Evolutionary conservation across 2,888 invertebrate genomes (phyloP).

Genomic region (Lasioglossum malachurum): DNA sequence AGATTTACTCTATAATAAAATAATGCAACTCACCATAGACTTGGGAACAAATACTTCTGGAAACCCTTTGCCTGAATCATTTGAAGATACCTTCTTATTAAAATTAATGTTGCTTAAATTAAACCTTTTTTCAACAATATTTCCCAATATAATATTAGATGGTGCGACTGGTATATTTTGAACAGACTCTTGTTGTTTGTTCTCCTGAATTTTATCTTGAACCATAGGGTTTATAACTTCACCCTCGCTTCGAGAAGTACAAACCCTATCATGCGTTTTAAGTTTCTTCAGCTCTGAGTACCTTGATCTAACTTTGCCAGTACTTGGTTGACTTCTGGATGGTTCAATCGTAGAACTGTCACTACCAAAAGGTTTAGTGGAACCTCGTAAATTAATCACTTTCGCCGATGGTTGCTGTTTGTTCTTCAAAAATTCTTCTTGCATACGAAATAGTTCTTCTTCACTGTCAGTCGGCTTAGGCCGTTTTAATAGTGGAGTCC

Average conservation of each 20-base stretch:
- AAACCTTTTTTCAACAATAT: constrained; percentile 80
- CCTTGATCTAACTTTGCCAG: constrained; percentile 70
- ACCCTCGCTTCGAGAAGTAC: constrained; percentile 71
- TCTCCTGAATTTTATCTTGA: constrained; percentile 19
- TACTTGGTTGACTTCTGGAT: neutral
- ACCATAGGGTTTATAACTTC: constrained; percentile 66
- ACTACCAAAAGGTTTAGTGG: constrained; percentile 8
- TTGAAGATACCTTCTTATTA: constrained; percentile 4
- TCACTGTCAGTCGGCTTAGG: constrained; percentile 90
- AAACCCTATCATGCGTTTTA: constrained; percentile 60
- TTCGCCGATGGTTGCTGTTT: constrained; percentile 88
- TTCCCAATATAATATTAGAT: constrained; percentile 77
- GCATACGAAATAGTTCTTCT: constrained; percentile 90
- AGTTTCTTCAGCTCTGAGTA: constrained; percentile 73
- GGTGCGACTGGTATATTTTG: constrained; percentile 66
- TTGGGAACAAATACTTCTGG: constrained; percentile 78
- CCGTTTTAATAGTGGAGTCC: constrained; percentile 82
- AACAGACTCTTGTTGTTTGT: constrained; percentile 58
- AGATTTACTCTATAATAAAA: constrained; percentile 10
- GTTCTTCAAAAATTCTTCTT: constrained; percentile 89
- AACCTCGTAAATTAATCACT: constrained; percentile 81
- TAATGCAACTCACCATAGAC: constrained; percentile 45
- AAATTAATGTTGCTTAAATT: constrained; percentile 47
- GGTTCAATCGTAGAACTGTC: neutral
- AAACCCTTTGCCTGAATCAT: constrained; percentile 74